A percentile compares a stretch with the other conserved stretches of the same genome.
Conservation (phyloP, 2,113 vertebrate genomes). For the Heterotilapia buettikoferi region DNA sequence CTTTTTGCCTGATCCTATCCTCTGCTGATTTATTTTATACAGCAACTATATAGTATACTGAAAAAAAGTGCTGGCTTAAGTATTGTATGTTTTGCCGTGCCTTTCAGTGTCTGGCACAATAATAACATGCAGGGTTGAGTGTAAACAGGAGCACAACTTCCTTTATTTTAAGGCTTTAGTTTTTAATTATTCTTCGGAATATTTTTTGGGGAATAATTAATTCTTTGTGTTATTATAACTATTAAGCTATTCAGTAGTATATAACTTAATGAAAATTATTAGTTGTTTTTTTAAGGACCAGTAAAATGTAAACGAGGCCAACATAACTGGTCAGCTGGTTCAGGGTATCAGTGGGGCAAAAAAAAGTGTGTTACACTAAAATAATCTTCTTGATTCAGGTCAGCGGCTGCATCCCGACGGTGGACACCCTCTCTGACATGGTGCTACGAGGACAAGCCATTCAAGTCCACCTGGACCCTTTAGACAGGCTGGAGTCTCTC, state of each 20-base stretch:
- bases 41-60: background rate
- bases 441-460: slow-evolving; percentile 82
- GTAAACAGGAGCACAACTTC: background rate
- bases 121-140: background rate
- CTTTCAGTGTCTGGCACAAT: background rate
- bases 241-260: background rate
- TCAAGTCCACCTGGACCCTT: slow-evolving; percentile 83
- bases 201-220: background rate
- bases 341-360: background rate
- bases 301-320: background rate
- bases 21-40: background rate
- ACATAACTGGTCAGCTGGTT: background rate
- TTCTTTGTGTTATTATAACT: background rate
- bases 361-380: background rate
- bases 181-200: background rate
- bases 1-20: no score
- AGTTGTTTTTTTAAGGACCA: background rate
- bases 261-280: background rate
- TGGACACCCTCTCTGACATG: slow-evolving; percentile 80
- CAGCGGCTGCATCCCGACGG: slow-evolving; percentile 71
- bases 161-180: background rate
- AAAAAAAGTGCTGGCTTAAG: background rate
- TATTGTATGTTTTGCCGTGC: background rate
- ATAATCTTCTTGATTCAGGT: slow-evolving; percentile 56
- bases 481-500: slow-evolving; percentile 82